These are phyloP conservation scores for Drosophila gaucha DNA, from an alignment of 2,888 invertebrate genomes.

Conservation along the genomic window DNA sequence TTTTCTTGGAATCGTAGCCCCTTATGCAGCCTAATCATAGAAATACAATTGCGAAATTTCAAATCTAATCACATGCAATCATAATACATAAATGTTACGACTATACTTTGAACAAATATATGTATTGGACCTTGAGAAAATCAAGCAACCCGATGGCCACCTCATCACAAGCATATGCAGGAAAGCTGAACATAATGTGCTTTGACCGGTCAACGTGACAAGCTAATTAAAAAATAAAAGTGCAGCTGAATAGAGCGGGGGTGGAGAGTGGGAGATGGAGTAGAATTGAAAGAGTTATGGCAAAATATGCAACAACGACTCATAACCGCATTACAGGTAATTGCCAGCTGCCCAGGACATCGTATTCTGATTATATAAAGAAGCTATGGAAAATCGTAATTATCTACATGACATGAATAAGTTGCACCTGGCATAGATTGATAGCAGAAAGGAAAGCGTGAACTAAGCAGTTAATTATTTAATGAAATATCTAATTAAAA, in stretches of 20 bases:
- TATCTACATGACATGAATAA: slow-evolving; percentile 2
- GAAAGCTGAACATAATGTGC: not conserved
- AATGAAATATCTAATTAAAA: not conserved
- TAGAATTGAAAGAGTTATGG: not conserved
- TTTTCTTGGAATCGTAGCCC: no score
- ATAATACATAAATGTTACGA: no score
- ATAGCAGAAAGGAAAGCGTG: slow-evolving; percentile 3
- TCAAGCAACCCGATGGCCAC: not conserved
- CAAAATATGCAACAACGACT: slow-evolving; percentile 4
- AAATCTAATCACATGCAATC: no score
- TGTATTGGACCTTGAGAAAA: no score
- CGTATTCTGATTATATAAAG: not conserved
- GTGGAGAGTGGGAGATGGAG: no score
- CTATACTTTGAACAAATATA: no score
- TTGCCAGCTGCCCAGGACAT: slow-evolving; percentile 4
- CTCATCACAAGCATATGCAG: not conserved
- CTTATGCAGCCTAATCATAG: no score
- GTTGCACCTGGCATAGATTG: slow-evolving; percentile 20
- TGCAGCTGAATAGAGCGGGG: no score
- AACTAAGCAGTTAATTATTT: slow-evolving; percentile 11
- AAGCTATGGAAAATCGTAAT: slow-evolving; percentile 14
- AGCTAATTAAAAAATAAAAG: slow-evolving; percentile 17
- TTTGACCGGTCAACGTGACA: not conserved
- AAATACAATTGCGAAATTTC: no score
- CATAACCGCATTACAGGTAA: slow-evolving; percentile 13